These are phyloP conservation scores for Leptinotarsa defecta DNA, from an alignment of 1,140 invertebrate genomes.

Conservation along the genomic window DNA sequence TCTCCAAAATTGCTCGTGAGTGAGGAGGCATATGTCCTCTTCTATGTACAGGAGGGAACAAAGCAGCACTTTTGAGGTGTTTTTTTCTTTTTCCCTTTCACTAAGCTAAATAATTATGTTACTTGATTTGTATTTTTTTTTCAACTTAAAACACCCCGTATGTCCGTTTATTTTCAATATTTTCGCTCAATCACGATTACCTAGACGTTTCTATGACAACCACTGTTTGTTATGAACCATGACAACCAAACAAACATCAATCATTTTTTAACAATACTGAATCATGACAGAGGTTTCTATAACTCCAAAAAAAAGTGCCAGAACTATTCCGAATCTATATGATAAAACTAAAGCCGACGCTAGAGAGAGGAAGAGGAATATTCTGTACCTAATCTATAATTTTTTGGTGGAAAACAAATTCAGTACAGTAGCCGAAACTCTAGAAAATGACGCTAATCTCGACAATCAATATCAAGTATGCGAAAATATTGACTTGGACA, in stretches of 20 bases:
- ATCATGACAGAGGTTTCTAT: conserved; percentile 28
- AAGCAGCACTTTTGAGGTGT: no score
- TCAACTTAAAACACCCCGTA: no score
- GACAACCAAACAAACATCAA: not conserved
- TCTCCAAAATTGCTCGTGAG: no score
- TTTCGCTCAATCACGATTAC: no score
- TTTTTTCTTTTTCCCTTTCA: no score
- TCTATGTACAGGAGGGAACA: no score
- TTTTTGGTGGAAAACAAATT: conserved; percentile 78
- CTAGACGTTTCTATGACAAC: not conserved
- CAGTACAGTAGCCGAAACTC: conserved; percentile 63
- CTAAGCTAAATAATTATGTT: no score
- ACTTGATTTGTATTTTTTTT: no score
- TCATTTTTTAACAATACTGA: not conserved
- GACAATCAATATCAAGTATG: conserved; percentile 74
- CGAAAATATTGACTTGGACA: conserved; percentile 89
- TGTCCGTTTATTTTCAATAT: no score
- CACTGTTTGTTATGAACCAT: not conserved
- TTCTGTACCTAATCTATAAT: conserved; percentile 77
- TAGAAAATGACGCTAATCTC: conserved; percentile 73
- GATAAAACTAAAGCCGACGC: conserved; percentile 66
- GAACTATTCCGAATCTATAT: conserved; percentile 30
- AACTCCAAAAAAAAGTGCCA: conserved; percentile 32
- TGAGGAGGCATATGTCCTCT: no score
- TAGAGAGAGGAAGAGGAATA: conserved; percentile 70